Conservation (phyloP, 2,113 vertebrate genomes). For the Forbesichthys papilliferus region DNA sequence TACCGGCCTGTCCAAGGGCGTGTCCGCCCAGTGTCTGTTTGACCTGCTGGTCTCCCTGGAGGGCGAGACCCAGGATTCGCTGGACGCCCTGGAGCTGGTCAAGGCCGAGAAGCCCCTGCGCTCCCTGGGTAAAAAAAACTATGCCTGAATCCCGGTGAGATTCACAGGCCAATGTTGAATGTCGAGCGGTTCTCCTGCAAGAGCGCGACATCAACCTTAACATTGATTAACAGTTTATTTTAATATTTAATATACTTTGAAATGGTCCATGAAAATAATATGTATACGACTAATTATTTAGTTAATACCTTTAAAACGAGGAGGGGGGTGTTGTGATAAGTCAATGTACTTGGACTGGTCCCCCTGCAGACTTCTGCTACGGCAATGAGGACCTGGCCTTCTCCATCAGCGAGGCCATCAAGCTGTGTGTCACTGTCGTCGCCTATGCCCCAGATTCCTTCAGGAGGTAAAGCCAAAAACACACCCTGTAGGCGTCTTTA, state of each 20-base stretch:
- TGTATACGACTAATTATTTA: too few species aligned
- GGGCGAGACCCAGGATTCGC: slow-evolving; percentile 87
- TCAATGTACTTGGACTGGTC: not conserved
- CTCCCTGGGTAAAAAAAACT: slow-evolving; percentile 84
- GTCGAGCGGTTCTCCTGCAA: too few species aligned
- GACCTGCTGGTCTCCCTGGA: slow-evolving; percentile 95
- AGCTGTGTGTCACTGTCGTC: slow-evolving; percentile 95
- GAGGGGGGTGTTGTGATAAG: too few species aligned
- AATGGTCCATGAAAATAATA: too few species aligned
- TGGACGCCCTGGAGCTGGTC: slow-evolving; percentile 94
- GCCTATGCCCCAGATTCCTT: slow-evolving; percentile 97
- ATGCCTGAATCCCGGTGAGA: not conserved
- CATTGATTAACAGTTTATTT: too few species aligned
- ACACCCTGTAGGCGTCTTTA: not conserved
- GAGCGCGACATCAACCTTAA: too few species aligned
- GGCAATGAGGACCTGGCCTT: slow-evolving; percentile 95
- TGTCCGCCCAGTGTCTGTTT: slow-evolving; percentile 96
- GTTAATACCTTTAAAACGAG: too few species aligned
- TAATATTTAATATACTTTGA: too few species aligned
- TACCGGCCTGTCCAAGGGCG: slow-evolving; percentile 86
- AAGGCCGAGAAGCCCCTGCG: slow-evolving; percentile 97
- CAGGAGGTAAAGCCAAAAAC: slow-evolving; percentile 79
- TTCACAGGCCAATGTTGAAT: too few species aligned
- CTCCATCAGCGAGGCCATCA: slow-evolving; percentile 96
- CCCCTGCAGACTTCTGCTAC: slow-evolving; percentile 91